phyloP scores from a whole-genome alignment of 2,113 vertebrate species.

The Labrus mixtus region DNA sequence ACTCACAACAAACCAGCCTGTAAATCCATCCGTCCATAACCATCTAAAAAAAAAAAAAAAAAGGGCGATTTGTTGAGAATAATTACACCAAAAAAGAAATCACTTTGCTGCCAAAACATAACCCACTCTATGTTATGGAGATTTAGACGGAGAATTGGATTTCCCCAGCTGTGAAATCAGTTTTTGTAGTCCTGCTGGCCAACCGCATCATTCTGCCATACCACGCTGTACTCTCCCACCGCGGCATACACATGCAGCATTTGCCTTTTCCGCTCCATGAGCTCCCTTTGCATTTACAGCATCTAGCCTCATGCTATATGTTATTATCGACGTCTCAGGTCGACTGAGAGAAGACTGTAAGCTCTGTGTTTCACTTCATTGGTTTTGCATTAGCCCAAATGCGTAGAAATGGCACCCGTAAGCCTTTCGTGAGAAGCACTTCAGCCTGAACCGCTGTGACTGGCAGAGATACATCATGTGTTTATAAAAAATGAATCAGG shows the following conservation, averaged over 20 bases:
- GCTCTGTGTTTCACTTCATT: constrained; percentile 48
- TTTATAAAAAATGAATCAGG: constrained; percentile 43
- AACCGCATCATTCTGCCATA: constrained; percentile 68
- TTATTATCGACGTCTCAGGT: constrained; percentile 42
- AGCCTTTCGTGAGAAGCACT: constrained; percentile 26
- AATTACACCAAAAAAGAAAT: constrained; percentile 68
- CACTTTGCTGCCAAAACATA: constrained; percentile 71
- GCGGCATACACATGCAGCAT: constrained; percentile 44
- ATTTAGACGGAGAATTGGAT: constrained; percentile 81
- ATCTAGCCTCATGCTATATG: constrained; percentile 46
- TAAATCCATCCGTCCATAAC: constrained; percentile 46
- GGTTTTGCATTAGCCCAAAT: constrained; percentile 38
- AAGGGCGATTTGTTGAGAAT: constrained; percentile 58
- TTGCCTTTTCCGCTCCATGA: constrained; percentile 42
- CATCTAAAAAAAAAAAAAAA: constrained; percentile 38
- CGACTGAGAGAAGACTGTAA: constrained; percentile 1
- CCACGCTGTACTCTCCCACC: constrained; percentile 44
- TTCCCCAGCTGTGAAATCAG: constrained; percentile 82
- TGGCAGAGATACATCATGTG: constrained; percentile 26
- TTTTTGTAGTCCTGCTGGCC: constrained; percentile 79
- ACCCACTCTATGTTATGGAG: constrained; percentile 73
- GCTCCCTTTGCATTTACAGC: constrained; percentile 44
- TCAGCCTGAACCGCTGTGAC: constrained; percentile 19
- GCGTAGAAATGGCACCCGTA: constrained; percentile 21
- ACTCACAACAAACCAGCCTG: constrained; percentile 1